phyloP scores from a whole-genome alignment of 1,140 invertebrate species.

The Adoxophyes honmai region DNA sequence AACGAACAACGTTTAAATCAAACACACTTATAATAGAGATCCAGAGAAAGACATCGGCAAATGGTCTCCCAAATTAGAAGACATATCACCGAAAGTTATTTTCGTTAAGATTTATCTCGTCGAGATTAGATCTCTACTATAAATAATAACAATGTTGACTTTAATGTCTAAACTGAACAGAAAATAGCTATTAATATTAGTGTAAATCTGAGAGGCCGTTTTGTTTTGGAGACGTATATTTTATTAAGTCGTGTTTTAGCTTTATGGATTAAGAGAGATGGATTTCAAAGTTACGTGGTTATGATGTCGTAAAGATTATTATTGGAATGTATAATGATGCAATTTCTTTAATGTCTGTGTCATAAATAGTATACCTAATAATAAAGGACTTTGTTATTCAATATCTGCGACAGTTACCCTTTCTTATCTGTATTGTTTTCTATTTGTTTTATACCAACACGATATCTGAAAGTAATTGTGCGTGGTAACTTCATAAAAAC shows the following conservation, averaged over 20 bases:
- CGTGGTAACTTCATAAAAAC: background rate
- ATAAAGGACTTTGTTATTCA: too few species aligned
- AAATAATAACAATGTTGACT: constrained; percentile 12
- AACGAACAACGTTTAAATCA: background rate
- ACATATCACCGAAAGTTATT: constrained; percentile 8
- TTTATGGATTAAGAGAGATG: constrained; percentile 2
- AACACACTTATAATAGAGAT: background rate
- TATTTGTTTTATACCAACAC: too few species aligned
- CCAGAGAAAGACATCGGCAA: background rate
- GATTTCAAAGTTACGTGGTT: background rate
- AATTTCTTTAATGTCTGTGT: too few species aligned
- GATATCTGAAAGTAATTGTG: too few species aligned
- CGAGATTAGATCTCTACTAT: constrained; percentile 7
- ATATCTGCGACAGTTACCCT: too few species aligned
- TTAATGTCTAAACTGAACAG: background rate
- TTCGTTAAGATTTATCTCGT: background rate
- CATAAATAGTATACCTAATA: too few species aligned
- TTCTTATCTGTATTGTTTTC: too few species aligned
- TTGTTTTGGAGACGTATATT: background rate
- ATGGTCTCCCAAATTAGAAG: background rate
- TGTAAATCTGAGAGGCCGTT: constrained; percentile 1
- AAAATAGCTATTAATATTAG: constrained; percentile 8
- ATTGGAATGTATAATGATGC: too few species aligned
- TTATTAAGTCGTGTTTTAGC: background rate
- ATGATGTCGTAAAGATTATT: too few species aligned